Conservation (phyloP, 2,888 invertebrate genomes). For the Trichopria drosophilae region DNA sequence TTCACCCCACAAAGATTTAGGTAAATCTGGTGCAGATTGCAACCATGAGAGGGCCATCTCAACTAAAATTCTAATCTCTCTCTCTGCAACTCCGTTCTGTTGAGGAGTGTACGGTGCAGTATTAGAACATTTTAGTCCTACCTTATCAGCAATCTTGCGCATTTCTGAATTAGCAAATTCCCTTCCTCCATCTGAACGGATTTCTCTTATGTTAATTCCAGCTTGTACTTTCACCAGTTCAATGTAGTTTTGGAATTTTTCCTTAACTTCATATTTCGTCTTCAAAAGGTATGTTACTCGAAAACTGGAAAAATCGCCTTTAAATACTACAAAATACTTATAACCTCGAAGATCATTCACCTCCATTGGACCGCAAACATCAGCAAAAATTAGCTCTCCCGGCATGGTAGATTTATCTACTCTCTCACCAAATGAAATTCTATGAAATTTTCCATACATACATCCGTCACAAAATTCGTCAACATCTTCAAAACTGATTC, state of each 20-base stretch:
- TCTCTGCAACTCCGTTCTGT: slow-evolving; percentile 13
- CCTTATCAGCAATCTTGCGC: neutral
- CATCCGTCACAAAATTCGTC: slow-evolving; percentile 10
- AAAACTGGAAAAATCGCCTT: slow-evolving; percentile 13
- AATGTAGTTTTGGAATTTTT: slow-evolving; percentile 2
- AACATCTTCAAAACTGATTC: neutral
- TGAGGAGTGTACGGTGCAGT: slow-evolving; percentile 11
- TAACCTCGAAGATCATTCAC: slow-evolving; percentile 1
- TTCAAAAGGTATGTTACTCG: slow-evolving; percentile 11
- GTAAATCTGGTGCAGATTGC: slow-evolving; percentile 1
- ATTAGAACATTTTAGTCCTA: slow-evolving; percentile 4
- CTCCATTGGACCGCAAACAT: too few relatives aligned
- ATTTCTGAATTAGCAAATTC: slow-evolving; percentile 9
- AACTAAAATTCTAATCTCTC: slow-evolving; percentile 14
- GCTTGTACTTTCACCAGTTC: slow-evolving; percentile 1
- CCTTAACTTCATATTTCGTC: slow-evolving; percentile 9
- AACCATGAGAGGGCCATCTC: slow-evolving; percentile 11
- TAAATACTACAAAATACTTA: slow-evolving; percentile 15
- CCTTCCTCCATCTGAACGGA: slow-evolving; percentile 2
- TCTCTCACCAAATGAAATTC: neutral
- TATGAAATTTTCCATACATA: too few relatives aligned
- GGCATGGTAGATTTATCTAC: neutral
- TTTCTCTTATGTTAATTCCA: slow-evolving; percentile 2
- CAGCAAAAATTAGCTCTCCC: slow-evolving; percentile 6
- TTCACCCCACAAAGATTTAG: slow-evolving; percentile 12